Percentiles rank a stretch among this genome's conserved stretches.
These are phyloP conservation scores for Atlantisia rogersi DNA, from an alignment of 2,113 vertebrate genomes.

Conservation along the genomic window DNA sequence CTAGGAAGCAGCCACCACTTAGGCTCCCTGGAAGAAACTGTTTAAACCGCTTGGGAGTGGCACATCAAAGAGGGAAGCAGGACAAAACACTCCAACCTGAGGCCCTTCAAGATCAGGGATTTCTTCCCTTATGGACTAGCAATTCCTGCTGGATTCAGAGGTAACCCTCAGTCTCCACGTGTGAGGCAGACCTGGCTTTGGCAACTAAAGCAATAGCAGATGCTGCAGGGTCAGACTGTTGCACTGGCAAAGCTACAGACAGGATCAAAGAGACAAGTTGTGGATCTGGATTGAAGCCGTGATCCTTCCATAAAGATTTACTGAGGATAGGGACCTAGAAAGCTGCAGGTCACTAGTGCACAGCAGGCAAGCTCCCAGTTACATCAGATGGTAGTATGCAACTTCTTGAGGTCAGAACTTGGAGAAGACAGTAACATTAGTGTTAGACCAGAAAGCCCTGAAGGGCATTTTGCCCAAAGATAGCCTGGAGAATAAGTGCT, in stretches of 20 bases:
- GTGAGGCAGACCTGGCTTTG: neutral
- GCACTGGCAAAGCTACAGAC: neutral
- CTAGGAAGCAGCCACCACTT: neutral
- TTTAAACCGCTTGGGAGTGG: neutral
- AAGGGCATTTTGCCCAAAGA: constrained; percentile 6
- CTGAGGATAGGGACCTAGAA: neutral
- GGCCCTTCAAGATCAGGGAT: neutral
- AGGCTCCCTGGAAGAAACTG: neutral
- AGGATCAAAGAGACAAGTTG: neutral
- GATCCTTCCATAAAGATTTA: neutral
- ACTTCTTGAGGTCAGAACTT: constrained; percentile 25
- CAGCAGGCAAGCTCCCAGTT: neutral
- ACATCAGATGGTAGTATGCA: neutral
- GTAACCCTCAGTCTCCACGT: neutral
- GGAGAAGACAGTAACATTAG: neutral
- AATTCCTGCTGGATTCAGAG: neutral
- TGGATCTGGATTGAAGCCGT: neutral
- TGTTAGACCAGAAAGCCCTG: neutral
- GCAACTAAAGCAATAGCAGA: neutral
- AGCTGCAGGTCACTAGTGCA: neutral
- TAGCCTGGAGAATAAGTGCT: constrained; percentile 20
- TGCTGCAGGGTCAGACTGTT: neutral
- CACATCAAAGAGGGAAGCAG: neutral
- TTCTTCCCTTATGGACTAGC: neutral
- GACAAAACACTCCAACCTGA: neutral